Evolutionary conservation across 2,113 vertebrate species (phyloP).

Genomic region (Copsychus sechellarum): DNA sequence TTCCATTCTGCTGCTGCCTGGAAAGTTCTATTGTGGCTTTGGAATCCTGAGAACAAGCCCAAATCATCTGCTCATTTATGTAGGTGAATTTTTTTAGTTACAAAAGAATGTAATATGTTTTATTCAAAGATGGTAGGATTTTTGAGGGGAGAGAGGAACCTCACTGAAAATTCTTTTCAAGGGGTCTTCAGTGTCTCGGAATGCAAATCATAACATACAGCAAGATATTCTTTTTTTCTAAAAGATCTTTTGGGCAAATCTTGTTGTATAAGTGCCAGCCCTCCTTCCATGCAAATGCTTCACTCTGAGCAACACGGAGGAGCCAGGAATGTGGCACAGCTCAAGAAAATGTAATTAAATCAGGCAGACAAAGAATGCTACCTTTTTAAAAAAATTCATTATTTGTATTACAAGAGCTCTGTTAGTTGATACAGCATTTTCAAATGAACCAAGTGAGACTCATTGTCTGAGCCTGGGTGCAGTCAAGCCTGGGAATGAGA

Average conservation of each 20-base stretch:
- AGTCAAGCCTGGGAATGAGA: background rate
- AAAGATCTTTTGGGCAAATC: background rate
- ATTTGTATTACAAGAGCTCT: background rate
- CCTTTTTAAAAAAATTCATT: accelerated
- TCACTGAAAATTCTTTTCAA: background rate
- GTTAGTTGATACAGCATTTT: background rate
- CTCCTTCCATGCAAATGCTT: background rate
- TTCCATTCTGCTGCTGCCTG: background rate
- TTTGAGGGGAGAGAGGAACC: background rate
- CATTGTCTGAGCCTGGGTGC: background rate
- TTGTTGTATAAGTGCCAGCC: background rate
- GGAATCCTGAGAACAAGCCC: background rate
- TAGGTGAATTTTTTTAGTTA: background rate
- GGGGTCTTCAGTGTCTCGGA: background rate
- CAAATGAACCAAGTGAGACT: background rate
- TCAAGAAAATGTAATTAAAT: background rate
- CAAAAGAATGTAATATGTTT: background rate
- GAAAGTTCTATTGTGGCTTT: background rate
- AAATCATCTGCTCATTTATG: background rate
- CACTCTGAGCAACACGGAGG: background rate
- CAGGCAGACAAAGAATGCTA: background rate
- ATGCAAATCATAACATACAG: background rate
- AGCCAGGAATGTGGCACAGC: background rate
- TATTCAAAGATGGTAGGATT: background rate
- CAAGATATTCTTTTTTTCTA: background rate